Base-by-base conservation (phyloP, 1,140 invertebrate species). In the Lordiphosa mommai region DNA sequence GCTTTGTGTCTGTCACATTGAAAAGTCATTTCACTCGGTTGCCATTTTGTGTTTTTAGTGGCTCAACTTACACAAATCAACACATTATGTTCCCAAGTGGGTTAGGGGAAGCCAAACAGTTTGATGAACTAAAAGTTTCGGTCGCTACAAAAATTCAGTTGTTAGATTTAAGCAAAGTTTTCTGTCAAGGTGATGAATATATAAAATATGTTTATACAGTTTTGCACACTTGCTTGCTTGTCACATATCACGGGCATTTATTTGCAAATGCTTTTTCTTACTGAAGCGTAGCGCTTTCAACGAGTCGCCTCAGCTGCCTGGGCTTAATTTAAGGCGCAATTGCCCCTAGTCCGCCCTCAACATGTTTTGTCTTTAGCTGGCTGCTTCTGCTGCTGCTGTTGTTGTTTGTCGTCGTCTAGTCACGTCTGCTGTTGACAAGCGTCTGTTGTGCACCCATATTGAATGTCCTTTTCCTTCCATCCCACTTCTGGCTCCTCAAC, bases 361-460 rank as follows among this genome's bases (percentile, higher is more conserved):
- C 55, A 60, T 65, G 53, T 65, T 69, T 69, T 64, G 65, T 64
- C 49, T 59, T 68, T 64, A 36, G 34, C 46, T 34, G 32, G 14
- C 8, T 56, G 40, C 27, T 46, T 32, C 58, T 52, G 47, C 50
- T 32, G 37, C 13, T 41, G 23, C 27, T 46, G 32, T 38, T 47
- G 36, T 16, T 60, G 36, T 37, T 61, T 49, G 64, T 36, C 47
- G 52, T 68, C 47, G 53, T 59, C 65, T 69, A 69, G 65, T 64
- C 65, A 69, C 65, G 65, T 69, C 65, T 65, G 65, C 49, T 52
- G 65, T 55, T 69, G 65, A 69, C 65, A 69, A 69, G 53, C 65
- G 60, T 64, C 65, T 64, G 65, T 48, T 61, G 48, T 55, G 61
- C 61, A 47, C 56, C 61, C 61, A 69, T 65, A 69, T 65, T 65